Percentiles rank a stretch among this genome's conserved stretches.
Evolutionary conservation across 2,113 vertebrate species (phyloP).

Genomic region (Salvelinus sp.): DNA sequence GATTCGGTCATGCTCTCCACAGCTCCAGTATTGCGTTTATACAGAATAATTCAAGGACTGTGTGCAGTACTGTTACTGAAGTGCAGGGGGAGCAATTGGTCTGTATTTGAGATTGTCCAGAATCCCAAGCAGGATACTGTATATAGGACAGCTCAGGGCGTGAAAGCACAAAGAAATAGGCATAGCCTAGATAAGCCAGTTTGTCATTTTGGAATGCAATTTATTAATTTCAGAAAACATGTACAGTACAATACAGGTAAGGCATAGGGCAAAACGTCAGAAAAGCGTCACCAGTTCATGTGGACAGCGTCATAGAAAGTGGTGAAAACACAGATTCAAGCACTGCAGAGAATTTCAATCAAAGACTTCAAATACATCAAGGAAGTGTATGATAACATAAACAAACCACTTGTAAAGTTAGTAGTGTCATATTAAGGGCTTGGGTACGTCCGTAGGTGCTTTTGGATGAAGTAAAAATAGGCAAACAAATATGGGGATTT

Average conservation of each 20-base stretch:
- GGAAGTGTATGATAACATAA: not conserved
- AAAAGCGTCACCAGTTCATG: conserved; percentile 67
- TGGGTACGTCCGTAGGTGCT: not conserved
- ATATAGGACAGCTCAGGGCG: not conserved
- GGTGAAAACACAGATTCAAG: conserved; percentile 52
- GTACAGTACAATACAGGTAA: conserved; percentile 54
- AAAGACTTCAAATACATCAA: conserved; percentile 11
- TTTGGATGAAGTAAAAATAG: not conserved
- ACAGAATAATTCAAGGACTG: not conserved
- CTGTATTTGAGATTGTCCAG: not conserved
- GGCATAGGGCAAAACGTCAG: conserved; percentile 76
- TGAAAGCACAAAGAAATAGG: not conserved
- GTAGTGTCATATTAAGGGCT: not conserved
- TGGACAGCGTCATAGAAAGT: conserved; percentile 70
- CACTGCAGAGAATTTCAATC: conserved; percentile 20
- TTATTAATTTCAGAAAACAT: conserved; percentile 73
- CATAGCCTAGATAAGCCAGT: conserved; percentile 21
- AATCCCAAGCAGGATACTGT: not conserved
- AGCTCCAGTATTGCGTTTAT: not conserved
- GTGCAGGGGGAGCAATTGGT: not conserved
- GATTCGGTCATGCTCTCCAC: not conserved
- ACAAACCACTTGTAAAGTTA: not conserved
- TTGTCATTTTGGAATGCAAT: conserved; percentile 53
- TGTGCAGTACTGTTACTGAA: not conserved
- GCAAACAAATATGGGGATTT: not conserved